Evolutionary conservation across 2,113 vertebrate species (phyloP), one percentile per base, ranked within the genome.

Genomic region (Megaptera novaeangliae): DNA sequence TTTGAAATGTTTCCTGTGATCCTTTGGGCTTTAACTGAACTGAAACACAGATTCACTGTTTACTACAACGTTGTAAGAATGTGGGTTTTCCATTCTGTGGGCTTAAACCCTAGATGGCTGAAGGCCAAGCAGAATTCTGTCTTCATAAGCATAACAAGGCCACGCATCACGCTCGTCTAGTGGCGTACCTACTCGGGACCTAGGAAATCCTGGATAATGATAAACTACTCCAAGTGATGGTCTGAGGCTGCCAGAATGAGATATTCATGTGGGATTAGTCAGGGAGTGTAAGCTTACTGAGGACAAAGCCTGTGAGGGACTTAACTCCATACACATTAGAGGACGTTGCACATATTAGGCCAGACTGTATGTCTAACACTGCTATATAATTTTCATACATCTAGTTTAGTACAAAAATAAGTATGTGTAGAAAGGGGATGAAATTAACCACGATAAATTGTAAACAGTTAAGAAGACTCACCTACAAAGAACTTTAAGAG

Each of bases 371-470:
- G 27, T 68, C 27, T 61, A 96, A 59, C 11, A 75, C 8, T 88
- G 46, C 20, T 46, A 39, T 15, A 44, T 20, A 64, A 29, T 92
- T 86, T 92, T 89, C 52, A 93, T 55, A 85, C 36, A 82, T 7
- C 20, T 78, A 57, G 46, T 66, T 92, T 80, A 74, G 34, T 31
- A 59, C 12, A 87, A 94, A 77, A 89, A 72, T 41, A 69, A n/a
- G 12, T 52, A 46, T 46, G 29, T 83, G 25, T 87, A 84, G n/a
- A 36, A 93, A 91, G 20, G 4, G 17, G 63, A 34, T 66, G 44
- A 88, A 92, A 91, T 63, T 90, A 96, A 89, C 31, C 86, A 41
- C 66, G 83, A 84, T 44, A 96, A 80, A 59, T 11, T 68, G 6
- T 63, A 91, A 95, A 95, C 39, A 83, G 77, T 77, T 55, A 94